Base-by-base conservation (phyloP, 2,888 invertebrate species). In the Lasioglossum malachurum region DNA sequence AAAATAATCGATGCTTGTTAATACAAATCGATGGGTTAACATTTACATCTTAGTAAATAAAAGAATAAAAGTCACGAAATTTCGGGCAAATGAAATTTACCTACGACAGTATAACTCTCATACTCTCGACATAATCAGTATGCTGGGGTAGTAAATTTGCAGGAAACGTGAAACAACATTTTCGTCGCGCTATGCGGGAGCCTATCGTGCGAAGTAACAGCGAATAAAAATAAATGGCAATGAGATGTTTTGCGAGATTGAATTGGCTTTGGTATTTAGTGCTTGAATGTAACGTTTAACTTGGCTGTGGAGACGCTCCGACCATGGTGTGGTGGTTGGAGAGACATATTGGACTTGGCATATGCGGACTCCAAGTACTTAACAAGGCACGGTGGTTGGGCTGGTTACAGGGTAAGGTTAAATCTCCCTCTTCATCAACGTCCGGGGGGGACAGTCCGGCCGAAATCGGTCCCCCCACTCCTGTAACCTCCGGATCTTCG, bases 391-490 rank as follows among this genome's bases (percentile, higher is more conserved):
- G 91, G 93, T 94, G 94, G 92, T 95, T 95, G 94, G 95, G 95
- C 94, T 95, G 95, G 94, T 95, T 95, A 92, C 95, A 95, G 95
- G 95, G 95, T 95, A 95, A 95, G 94, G 94, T 95, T 94, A 95
- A 95, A 93, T 95, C 95, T 93, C 95, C 95, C 90, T 95, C 95
- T 91, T 95, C 95, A 86, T 95, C 95, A 89, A 94, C 95, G 75
- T 95, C 95, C 86, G 95, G 95, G 91, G 95, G 95, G 89, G 95
- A 95, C 88, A 95, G 95, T 94, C 95, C 95, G 87, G 94, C 94
- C 92, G 95, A 95, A 90, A 92, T 93, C 87, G 94, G 93, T 90
- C 93, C 94, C 91, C 93, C 94, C 88, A 94, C 93, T 90, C 93
- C 94, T 84, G 89, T 94, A 92, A 94, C 92, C 91, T 94, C 95